Evolutionary conservation across 2,797 vertebrate genomes (phyloP).

Genomic region (Hipposideros larvatus): DNA sequence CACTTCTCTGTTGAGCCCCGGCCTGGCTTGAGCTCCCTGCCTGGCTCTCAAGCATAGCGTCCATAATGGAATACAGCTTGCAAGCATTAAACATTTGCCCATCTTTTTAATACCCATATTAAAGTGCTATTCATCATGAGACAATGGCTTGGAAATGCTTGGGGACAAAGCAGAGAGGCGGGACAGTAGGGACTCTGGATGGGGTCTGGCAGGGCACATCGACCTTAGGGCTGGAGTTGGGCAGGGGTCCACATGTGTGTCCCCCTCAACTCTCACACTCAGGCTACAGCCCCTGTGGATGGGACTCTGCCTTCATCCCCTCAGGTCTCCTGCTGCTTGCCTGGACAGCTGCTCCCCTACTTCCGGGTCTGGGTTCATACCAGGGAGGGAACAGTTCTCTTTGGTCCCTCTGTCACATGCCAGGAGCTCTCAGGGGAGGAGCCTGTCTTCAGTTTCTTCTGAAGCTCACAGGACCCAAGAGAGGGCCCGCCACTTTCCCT

Average conservation of each 20-base stretch:
- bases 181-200: background rate
- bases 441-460: background rate
- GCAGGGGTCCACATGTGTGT: background rate
- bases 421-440: background rate
- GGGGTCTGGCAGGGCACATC: background rate
- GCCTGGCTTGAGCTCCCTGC: conserved; percentile 30
- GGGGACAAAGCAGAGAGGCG: conserved; percentile 30
- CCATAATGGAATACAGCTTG: conserved; percentile 75
- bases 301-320: background rate
- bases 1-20: background rate
- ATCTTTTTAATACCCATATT: conserved; percentile 50
- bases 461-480: background rate
- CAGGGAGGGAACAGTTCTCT: background rate
- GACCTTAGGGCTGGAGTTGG: fast-evolving
- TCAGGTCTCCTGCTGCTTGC: background rate
- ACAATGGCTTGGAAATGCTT: conserved; percentile 29
- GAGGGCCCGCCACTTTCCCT: background rate
- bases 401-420: background rate
- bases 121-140: conserved; percentile 67
- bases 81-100: conserved; percentile 78
- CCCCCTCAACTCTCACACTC: background rate
- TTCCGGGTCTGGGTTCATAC: background rate
- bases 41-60: conserved; percentile 43
- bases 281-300: fast-evolving
- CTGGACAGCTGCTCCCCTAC: background rate